These are phyloP conservation scores for Helleia helle DNA, from an alignment of 2,888 invertebrate genomes.

Conservation along the genomic window DNA sequence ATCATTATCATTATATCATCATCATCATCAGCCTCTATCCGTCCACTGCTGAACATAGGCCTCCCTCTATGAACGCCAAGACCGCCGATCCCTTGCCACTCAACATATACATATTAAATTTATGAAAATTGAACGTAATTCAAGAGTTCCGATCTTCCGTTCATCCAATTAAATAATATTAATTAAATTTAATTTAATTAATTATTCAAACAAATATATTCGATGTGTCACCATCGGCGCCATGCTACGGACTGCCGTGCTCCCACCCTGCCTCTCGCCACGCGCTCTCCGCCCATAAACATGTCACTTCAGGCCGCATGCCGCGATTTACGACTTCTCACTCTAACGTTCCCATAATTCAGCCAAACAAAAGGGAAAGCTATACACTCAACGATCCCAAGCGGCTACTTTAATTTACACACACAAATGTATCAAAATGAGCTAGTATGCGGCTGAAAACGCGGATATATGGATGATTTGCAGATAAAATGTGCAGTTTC, in stretches of 20 bases:
- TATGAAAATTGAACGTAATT: too few species aligned
- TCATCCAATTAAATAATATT: too few species aligned
- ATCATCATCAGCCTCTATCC: too few species aligned
- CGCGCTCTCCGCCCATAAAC: conserved; percentile 71
- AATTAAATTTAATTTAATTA: too few species aligned
- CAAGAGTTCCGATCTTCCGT: too few species aligned
- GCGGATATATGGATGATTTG: conserved; percentile 32
- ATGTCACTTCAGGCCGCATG: conserved; percentile 64
- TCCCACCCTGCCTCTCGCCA: conserved; percentile 53
- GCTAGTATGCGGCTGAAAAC: conserved; percentile 59
- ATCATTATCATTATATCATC: too few species aligned
- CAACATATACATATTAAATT: too few species aligned
- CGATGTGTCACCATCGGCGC: conserved; percentile 38
- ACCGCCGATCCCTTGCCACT: too few species aligned
- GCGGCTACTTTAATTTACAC: conserved; percentile 72
- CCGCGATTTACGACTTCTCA: conserved; percentile 70
- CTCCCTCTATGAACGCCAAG: too few species aligned
- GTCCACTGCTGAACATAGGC: too few species aligned
- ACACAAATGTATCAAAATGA: conserved; percentile 61
- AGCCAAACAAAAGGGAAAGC: conserved; percentile 72
- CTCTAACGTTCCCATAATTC: conserved; percentile 70
- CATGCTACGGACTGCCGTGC: conserved; percentile 64
- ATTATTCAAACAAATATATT: too few species aligned
- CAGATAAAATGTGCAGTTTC: conserved; percentile 28
- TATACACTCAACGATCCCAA: conserved; percentile 71